Evolutionary conservation across 2,113 vertebrate genomes (phyloP), one percentile per base, ranked within the genome.

Genomic region (Thunnus thynnus): DNA sequence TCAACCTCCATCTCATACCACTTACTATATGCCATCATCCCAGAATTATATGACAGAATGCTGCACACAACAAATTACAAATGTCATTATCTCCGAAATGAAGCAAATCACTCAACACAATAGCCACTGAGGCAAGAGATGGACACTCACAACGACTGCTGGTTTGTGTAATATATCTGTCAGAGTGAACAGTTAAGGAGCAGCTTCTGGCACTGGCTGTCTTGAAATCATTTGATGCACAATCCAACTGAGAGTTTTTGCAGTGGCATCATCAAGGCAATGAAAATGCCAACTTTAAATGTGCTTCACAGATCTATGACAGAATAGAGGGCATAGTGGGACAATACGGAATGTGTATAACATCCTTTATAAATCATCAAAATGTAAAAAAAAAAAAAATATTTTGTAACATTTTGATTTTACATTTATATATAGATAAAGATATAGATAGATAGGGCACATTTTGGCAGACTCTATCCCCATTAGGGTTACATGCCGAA

Each of bases 31-130:
- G 52, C 48, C 63, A 65, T 76, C 65, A 76, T 32, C 22, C 25
- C 55, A 63, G 27, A 60, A 47, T 54, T 58, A 80, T 71, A 70
- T 77, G 52, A 76, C 22, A 71, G 68, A 84, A 76, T 20, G 16
- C 58, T 54, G 46, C 57, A 47, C 32, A 62, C 46, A 86, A 82
- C 58, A 85, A 84, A 87, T 89, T 85, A 82, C 72, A 82, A 77
- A 84, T 58, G 27, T 51, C 71, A 77, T 82, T 84, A 73, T 89
- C 48, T 76, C 30, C 83, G 65, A 74, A 84, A 75, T 75, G 64
- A 78, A 83, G 55, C 48, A 62, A 74, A 82, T 51, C 46, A 46
- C 73, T 60, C 52, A 13, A 76, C 72, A 84, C 81, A 84, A 69
- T 67, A 72, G 56, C 60, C 58, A 56, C 68, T 50, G 44, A 78